These are phyloP conservation scores for Neuroscelio doddi DNA, from an alignment of 2,888 invertebrate species.

Conservation along the genomic window DNA sequence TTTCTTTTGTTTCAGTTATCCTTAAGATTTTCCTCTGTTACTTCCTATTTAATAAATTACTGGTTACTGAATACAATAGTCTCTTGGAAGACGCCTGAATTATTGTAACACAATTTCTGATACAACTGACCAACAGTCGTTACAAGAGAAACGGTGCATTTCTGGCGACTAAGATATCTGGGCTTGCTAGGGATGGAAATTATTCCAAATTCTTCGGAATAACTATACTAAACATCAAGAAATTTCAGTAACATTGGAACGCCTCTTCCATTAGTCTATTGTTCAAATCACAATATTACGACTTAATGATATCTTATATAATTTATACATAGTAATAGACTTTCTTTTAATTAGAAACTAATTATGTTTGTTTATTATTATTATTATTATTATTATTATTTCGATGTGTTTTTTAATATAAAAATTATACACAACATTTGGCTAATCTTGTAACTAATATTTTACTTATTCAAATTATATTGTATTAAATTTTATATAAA, in stretches of 20 bases:
- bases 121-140: conserved; percentile 30
- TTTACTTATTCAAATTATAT: too few species aligned
- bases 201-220: conserved; percentile 32
- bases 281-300: conserved; percentile 1
- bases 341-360: too few species aligned
- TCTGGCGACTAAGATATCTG: conserved; percentile 33
- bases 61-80: conserved; percentile 26
- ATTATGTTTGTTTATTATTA: too few species aligned
- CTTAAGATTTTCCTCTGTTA: conserved; percentile 31
- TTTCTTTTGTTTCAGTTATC: conserved; percentile 40
- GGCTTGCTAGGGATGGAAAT: conserved; percentile 32
- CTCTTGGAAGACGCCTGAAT: conserved; percentile 40
- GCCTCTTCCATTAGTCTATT: conserved; percentile 37
- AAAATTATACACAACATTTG: too few species aligned
- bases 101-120: conserved; percentile 32
- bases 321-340: too few species aligned
- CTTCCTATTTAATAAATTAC: conserved; percentile 12
- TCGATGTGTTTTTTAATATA: too few species aligned
- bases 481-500: too few species aligned
- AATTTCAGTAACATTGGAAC: not conserved
- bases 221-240: conserved; percentile 24
- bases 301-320: not conserved
- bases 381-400: too few species aligned
- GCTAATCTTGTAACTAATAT: too few species aligned
- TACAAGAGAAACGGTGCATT: conserved; percentile 34